Evolutionary conservation across 2,113 vertebrate species (phyloP), one percentile per base, ranked within the genome.

Genomic region (Chionodraco myersi): DNA sequence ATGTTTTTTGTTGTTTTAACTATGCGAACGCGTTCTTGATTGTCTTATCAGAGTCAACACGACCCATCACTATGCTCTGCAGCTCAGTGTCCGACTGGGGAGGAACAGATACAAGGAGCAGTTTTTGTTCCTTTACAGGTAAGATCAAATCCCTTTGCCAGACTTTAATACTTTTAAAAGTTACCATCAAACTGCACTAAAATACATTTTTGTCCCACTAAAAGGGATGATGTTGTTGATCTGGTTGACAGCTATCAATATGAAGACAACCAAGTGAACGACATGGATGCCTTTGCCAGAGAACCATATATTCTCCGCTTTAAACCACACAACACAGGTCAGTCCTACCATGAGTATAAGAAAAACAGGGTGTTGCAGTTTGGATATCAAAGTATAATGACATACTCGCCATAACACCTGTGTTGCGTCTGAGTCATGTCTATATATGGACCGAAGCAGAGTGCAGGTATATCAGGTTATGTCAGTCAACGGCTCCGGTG

Each of bases 61-160:
- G 21, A 72, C 41, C 15, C 86, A 90, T 34, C 91, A 86, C 49
- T 95, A 93, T 13, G 23, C 69, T 2, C 80, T 86, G 78, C 77
- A 82, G 74, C 36, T 93, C 72, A 95, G 94, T 52, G 72, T 70
- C 18, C 68, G 80, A 26, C 82, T 95, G 75, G 94, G 93, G 7
- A 89, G 91, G 34, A 74, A 56, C 34, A 76, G 78, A 66, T 93
- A 95, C 66, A 95, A 94, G 56, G 94, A 95, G n/a, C 90, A 94
- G 79, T 94, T 94, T 62, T 76, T 93, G 48, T 95, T 94, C 77
- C 80, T 94, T 3, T 95, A 91, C 85, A 90, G 91, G 92, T 93
- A 63, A 68, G 23, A n/a, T 41, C 15, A 12, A 48, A 70, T 59
- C 15, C 41, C 21, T n/a, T 34, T 1, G 2, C 3, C 47, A 48